Percentiles rank a stretch among this genome's conserved stretches.
Evolutionary conservation across 2,797 vertebrate species (phyloP).

Genomic region (Tragopan temminckii): DNA sequence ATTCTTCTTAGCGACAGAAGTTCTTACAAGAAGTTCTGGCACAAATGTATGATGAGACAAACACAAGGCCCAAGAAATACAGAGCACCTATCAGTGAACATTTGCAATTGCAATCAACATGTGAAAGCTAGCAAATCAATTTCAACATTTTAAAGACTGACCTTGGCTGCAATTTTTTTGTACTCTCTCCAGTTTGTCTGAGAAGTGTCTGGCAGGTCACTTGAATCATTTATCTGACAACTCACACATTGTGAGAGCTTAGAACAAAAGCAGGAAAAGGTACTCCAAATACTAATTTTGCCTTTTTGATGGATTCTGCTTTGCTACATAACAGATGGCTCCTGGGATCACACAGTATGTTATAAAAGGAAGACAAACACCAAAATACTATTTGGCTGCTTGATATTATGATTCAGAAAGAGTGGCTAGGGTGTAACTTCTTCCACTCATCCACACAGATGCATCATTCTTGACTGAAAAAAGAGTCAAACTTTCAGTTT

Average conservation of each 20-base stretch:
- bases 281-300: neutral
- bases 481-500: neutral
- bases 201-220: neutral
- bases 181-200: neutral
- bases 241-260: neutral
- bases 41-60: neutral
- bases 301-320: neutral
- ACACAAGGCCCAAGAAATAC: neutral
- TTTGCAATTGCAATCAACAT: neutral
- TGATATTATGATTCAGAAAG: neutral
- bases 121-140: neutral
- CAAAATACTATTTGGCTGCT: neutral
- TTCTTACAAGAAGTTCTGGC: neutral
- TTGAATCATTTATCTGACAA: neutral
- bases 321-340: neutral
- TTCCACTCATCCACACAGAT: neutral
- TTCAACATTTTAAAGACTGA: neutral
- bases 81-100: neutral
- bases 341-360: neutral
- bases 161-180: neutral
- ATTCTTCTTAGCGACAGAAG: neutral
- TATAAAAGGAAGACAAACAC: neutral
- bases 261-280: constrained; percentile 58
- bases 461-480: neutral
- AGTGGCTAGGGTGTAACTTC: neutral